phyloP scores from a whole-genome alignment of 2,888 invertebrate species.

The Acanthosepion esculentum region DNA sequence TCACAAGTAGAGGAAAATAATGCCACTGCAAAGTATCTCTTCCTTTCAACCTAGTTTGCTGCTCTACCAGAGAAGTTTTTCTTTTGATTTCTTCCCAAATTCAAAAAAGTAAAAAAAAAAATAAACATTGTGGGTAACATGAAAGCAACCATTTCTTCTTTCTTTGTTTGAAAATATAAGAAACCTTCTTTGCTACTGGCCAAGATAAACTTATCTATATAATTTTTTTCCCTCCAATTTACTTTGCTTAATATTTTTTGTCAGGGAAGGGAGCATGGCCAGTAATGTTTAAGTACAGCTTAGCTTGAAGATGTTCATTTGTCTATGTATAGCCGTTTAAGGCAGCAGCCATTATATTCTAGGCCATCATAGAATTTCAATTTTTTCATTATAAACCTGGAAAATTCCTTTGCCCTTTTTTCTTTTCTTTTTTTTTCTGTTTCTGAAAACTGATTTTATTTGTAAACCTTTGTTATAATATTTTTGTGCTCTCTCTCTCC shows the following conservation, averaged over 20 bases:
- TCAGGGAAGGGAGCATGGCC: not conserved
- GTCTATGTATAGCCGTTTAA: not conserved
- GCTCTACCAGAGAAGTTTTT: not conserved
- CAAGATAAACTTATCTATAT: not conserved
- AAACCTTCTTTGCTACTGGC: not conserved
- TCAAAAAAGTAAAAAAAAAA: not conserved
- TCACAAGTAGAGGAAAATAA: conserved; percentile 17
- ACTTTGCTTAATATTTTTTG: not conserved
- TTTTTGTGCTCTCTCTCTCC: not conserved
- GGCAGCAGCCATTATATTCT: conserved; percentile 18
- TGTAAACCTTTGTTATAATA: not conserved
- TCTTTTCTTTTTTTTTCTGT: not conserved
- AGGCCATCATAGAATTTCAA: not conserved
- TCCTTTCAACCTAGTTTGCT: too few relatives aligned
- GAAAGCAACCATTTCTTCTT: not conserved
- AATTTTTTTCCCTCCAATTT: not conserved
- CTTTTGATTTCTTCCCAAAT: not conserved
- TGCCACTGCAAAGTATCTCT: not conserved
- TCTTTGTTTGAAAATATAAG: not conserved
- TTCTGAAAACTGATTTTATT: not conserved
- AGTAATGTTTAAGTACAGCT: not conserved
- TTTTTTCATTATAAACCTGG: not conserved
- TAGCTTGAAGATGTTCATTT: not conserved
- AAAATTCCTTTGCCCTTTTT: not conserved
- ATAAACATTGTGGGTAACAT: not conserved